A percentile compares a stretch with the other conserved stretches of the same genome.
These are phyloP conservation scores for Melangyna quadrimaculata DNA, from an alignment of 2,888 invertebrate genomes.

Conservation along the genomic window DNA sequence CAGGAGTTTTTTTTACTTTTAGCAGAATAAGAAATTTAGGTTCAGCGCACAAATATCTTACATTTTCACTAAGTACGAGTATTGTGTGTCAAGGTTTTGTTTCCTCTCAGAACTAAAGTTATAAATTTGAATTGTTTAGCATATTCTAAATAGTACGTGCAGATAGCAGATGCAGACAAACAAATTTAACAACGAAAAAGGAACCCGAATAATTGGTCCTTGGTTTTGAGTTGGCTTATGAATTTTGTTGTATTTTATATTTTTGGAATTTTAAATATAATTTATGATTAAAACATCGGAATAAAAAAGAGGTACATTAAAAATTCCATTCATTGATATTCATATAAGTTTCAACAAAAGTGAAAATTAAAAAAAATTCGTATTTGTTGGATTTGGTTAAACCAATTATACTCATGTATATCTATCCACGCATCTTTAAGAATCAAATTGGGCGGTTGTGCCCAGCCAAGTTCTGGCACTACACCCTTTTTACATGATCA, in stretches of 20 bases:
- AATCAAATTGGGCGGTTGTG: background rate
- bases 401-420: no score
- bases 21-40: constrained; percentile 14
- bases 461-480: no score
- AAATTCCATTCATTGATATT: background rate
- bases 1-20: background rate
- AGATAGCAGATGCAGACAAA: background rate
- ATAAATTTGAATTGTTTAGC: constrained; percentile 29
- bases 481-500: no score
- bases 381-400: no score
- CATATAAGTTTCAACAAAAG: background rate
- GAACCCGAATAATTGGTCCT: background rate
- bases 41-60: background rate
- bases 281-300: background rate
- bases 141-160: constrained; percentile 15
- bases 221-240: background rate
- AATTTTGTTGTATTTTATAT: background rate
- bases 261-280: background rate
- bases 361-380: background rate
- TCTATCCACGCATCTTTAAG: background rate
- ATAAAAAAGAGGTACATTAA: background rate
- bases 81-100: constrained; percentile 39
- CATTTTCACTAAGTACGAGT: background rate
- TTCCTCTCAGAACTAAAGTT: background rate
- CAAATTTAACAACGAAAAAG: background rate